Evolutionary conservation across 2,888 invertebrate genomes (phyloP).

Genomic region (Drosophila siamana): DNA sequence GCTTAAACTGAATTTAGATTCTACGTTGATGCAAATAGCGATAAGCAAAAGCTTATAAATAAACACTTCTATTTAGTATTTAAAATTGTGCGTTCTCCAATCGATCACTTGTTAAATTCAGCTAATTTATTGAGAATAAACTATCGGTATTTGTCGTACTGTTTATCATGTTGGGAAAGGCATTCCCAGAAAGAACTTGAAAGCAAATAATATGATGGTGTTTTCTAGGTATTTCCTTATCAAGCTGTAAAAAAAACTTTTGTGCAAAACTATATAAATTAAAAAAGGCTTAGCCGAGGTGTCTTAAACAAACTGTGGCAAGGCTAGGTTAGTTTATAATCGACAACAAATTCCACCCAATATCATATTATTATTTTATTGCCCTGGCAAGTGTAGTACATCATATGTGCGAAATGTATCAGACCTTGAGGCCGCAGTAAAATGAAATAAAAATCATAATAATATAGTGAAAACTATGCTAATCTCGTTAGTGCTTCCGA

Average conservation of each 20-base stretch:
- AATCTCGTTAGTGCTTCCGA: conserved; percentile 35
- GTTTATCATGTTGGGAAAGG: neutral
- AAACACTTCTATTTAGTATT: too few species aligned
- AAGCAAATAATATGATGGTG: conserved; percentile 5
- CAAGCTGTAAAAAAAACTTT: neutral
- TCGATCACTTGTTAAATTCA: neutral
- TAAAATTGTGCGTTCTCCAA: too few species aligned
- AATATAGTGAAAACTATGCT: conserved; percentile 11
- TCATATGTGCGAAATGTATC: conserved; percentile 11
- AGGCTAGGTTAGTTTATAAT: conserved; percentile 10
- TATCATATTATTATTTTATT: neutral
- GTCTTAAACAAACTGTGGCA: conserved; percentile 3
- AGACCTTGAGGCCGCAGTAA: conserved; percentile 14
- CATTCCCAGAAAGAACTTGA: neutral
- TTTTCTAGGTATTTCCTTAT: conserved; percentile 15
- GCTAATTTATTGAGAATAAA: neutral
- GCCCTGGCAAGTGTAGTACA: neutral
- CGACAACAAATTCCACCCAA: conserved; percentile 17
- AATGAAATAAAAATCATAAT: conserved; percentile 9
- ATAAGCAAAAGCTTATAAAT: too few species aligned
- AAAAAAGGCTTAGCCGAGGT: conserved; percentile 1
- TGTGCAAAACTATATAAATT: conserved; percentile 4
- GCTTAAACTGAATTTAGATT: neutral
- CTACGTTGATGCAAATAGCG: too few species aligned
- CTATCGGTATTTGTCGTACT: neutral